Evolutionary conservation across 2,888 invertebrate species (phyloP).

Genomic region (Anoncus sp.): DNA sequence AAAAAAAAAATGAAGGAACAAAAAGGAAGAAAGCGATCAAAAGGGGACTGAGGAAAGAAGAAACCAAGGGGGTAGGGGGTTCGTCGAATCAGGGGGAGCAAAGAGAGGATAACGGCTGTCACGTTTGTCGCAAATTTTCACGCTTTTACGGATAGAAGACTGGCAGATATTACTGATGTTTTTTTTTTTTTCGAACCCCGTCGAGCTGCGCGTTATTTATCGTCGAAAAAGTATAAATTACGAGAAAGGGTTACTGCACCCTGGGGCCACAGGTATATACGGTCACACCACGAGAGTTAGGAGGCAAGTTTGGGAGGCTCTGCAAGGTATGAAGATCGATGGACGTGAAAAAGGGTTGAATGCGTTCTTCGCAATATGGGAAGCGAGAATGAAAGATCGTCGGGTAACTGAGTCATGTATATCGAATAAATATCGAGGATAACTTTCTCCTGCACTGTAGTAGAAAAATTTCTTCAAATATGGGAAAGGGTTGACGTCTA

Average conservation of each 20-base stretch:
- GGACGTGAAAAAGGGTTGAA: slow-evolving; percentile 57
- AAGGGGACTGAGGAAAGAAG: slow-evolving; percentile 50
- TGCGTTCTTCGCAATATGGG: slow-evolving; percentile 9
- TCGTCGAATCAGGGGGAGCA: slow-evolving; percentile 38
- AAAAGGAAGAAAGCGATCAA: slow-evolving; percentile 40
- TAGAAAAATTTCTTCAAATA: slow-evolving; percentile 26
- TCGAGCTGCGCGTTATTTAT: slow-evolving; percentile 50
- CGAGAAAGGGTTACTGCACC: slow-evolving; percentile 54
- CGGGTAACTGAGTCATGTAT: slow-evolving; percentile 16
- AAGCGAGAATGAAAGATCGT: slow-evolving; percentile 24
- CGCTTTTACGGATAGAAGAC: slow-evolving; percentile 71
- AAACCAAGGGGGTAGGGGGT: slow-evolving; percentile 28
- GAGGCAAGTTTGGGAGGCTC: slow-evolving; percentile 26
- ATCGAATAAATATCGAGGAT: slow-evolving; percentile 37
- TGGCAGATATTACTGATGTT: slow-evolving; percentile 58
- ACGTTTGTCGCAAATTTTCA: slow-evolving; percentile 73
- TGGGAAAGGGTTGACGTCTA: slow-evolving; percentile 51
- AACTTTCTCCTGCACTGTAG: neutral
- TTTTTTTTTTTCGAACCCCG: slow-evolving; percentile 40
- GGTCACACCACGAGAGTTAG: slow-evolving; percentile 20
- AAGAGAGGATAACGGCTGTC: slow-evolving; percentile 62
- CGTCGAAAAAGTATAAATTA: slow-evolving; percentile 62
- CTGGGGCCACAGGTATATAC: slow-evolving; percentile 39
- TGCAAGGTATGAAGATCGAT: slow-evolving; percentile 56
- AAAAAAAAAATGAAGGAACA: slow-evolving; percentile 42